A percentile compares a stretch with the other conserved stretches of the same genome.
Conservation (phyloP, 2,888 invertebrate genomes). For the Melieria omissa region DNA sequence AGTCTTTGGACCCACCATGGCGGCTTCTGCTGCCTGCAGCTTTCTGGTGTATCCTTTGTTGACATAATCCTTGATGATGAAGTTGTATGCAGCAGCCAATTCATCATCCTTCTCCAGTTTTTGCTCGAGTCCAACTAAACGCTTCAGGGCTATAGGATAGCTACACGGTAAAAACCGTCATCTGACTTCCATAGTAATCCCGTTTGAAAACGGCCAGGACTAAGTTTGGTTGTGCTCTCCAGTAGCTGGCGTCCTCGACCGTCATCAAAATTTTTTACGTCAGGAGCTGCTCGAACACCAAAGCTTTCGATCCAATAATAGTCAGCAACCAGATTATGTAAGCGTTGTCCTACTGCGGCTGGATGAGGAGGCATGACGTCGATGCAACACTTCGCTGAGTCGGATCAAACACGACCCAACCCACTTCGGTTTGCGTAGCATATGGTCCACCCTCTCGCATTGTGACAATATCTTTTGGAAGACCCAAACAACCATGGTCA, state of each 20-base stretch:
- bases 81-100: conserved; percentile 14
- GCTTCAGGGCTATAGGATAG: conserved; percentile 30
- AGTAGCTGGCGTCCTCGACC: conserved; percentile 20
- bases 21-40: not conserved
- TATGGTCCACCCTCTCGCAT: conserved; percentile 28
- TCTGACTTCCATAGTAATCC: conserved; percentile 34
- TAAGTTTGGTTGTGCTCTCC: conserved; percentile 1
- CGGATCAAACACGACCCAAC: conserved; percentile 39
- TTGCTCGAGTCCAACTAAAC: conserved; percentile 25
- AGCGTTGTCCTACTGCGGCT: not conserved
- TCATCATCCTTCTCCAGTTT: conserved; percentile 22
- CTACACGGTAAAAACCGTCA: conserved; percentile 22
- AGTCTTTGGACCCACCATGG: conserved; percentile 19
- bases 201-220: conserved; percentile 36
- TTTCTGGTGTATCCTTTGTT: conserved; percentile 1
- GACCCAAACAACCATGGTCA: conserved; percentile 5
- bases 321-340: conserved; percentile 25
- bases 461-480: not conserved
- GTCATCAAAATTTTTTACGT: conserved; percentile 15
- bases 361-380: conserved; percentile 23
- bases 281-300: conserved; percentile 25
- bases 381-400: not conserved
- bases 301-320: conserved; percentile 30
- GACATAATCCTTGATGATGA: conserved; percentile 1
- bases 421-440: conserved; percentile 40